Percentiles rank a stretch among this genome's conserved stretches.
Evolutionary conservation across 2,888 invertebrate genomes (phyloP).

Genomic region (Myopa testacea): DNA sequence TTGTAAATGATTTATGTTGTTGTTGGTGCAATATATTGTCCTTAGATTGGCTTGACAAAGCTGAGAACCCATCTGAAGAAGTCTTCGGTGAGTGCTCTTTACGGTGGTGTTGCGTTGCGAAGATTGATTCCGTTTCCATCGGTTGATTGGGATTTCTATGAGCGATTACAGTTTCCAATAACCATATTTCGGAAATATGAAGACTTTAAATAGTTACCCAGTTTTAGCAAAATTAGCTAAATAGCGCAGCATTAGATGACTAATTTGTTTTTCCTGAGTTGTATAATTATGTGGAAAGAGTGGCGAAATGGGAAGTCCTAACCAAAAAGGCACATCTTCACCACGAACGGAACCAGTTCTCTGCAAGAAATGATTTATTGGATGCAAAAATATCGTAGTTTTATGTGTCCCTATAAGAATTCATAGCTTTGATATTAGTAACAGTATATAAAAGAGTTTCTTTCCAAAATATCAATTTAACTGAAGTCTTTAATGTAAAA

Average conservation of each 20-base stretch:
- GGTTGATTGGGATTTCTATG: conserved; percentile 64
- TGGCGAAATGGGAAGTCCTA: conserved; percentile 81
- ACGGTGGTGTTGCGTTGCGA: conserved; percentile 25
- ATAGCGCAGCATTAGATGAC: conserved; percentile 84
- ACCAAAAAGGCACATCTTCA: conserved; percentile 86
- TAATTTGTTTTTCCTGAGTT: conserved; percentile 80
- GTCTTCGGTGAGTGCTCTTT: not conserved
- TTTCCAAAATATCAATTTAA: too few species aligned
- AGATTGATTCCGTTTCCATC: conserved; percentile 38
- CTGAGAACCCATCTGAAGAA: not conserved
- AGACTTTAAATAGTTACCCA: conserved; percentile 73
- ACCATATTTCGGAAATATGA: not conserved
- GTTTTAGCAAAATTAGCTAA: conserved; percentile 88
- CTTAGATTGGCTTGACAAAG: not conserved
- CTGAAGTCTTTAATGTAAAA: too few species aligned
- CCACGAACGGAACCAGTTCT: conserved; percentile 85
- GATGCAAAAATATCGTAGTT: too few species aligned
- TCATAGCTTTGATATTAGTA: too few species aligned
- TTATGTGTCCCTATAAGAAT: too few species aligned
- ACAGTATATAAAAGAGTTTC: too few species aligned
- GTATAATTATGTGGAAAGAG: conserved; percentile 83
- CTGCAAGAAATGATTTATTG: conserved; percentile 67
- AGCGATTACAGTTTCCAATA: not conserved
- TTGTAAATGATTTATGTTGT: not conserved
- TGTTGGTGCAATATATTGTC: conserved; percentile 30